Percentiles rank a stretch among this genome's conserved stretches.
Evolutionary conservation across 2,888 invertebrate genomes (phyloP).

Genomic region (Syritta pipiens): DNA sequence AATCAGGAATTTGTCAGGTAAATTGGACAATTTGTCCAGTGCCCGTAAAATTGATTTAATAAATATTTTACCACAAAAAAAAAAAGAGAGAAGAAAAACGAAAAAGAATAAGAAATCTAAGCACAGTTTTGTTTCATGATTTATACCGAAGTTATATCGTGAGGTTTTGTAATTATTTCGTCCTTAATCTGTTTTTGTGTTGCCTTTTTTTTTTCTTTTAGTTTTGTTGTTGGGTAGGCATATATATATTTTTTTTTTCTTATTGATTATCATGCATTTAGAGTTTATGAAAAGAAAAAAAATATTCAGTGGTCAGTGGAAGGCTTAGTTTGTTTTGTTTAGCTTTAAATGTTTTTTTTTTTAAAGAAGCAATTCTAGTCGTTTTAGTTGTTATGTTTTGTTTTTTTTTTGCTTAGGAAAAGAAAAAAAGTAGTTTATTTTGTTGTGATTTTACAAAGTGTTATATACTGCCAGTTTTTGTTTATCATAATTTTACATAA

Average conservation of each 20-base stretch:
- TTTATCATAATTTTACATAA: constrained; percentile 15
- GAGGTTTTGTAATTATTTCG: constrained; percentile 45
- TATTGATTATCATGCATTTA: constrained; percentile 52
- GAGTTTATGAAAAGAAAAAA: constrained; percentile 2
- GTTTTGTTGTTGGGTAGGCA: neutral
- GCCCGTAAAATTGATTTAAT: constrained; percentile 57
- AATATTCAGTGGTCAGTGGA: constrained; percentile 31
- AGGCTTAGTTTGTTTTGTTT: constrained; percentile 10
- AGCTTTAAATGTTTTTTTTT: constrained; percentile 63
- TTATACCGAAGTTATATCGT: constrained; percentile 36
- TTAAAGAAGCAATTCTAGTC: constrained; percentile 64
- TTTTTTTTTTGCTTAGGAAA: neutral
- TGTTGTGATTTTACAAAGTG: constrained; percentile 19
- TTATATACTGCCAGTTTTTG: constrained; percentile 45
- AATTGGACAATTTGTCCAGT: constrained; percentile 68
- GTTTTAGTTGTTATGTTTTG: constrained; percentile 35
- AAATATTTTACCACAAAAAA: constrained; percentile 53
- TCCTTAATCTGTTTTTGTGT: neutral
- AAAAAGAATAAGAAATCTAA: too few relatives aligned
- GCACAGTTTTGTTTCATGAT: constrained; percentile 28
- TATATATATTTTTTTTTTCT: constrained; percentile 14
- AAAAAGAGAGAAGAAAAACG: constrained; percentile 1
- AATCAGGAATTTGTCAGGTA: constrained; percentile 65
- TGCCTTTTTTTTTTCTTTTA: neutral
- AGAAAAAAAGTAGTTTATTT: neutral